Evolutionary conservation across 2,888 invertebrate species (phyloP), one percentile per base, ranked within the genome.

Genomic region (Xanthia icteritia): DNA sequence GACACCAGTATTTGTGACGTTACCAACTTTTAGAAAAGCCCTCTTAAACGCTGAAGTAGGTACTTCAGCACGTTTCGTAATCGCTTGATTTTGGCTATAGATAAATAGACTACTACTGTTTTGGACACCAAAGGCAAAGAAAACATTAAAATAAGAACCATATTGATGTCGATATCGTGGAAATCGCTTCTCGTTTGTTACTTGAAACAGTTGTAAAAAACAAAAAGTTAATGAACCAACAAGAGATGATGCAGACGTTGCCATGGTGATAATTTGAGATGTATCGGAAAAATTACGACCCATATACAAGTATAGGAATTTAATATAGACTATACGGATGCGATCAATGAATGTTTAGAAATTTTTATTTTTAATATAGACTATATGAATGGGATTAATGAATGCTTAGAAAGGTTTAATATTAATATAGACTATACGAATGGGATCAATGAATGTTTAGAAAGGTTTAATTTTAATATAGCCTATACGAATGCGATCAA

Each of bases 171-270:
- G 17, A 39, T n/a, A 45, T 23, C 45, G 5, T 31, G 2, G 51
- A 39, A 77, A 42, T 27, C 83, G 85, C 86, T 72, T 23, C 23
- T 51, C 63, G 66, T 76, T 87, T 82, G 13, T 89, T 17, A 67
- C 89, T 90, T 91, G 75, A 63, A 79, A 79, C 83, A 9, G 45
- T 64, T 84, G 60, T 84, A 86, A 88, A 90, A 91, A 88, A 91
- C 89, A 90, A 92, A 92, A 94, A 94, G 91, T 92, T 95, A 95
- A 95, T 95, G 95, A 95, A 94, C 93, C 93, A 94, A 92, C 91
- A 90, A 90, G 89, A 93, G 93, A 93, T 91, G 93, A 91, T 91
- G 90, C 89, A 89, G 86, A 89, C 93, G 94, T 94, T 91, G 87
- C 92, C 92, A 92, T 94, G 92, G 92, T 86, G 89, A 94, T 92